Evolutionary conservation across 2,888 invertebrate species (phyloP).

Genomic region (Lycia hirtaria): DNA sequence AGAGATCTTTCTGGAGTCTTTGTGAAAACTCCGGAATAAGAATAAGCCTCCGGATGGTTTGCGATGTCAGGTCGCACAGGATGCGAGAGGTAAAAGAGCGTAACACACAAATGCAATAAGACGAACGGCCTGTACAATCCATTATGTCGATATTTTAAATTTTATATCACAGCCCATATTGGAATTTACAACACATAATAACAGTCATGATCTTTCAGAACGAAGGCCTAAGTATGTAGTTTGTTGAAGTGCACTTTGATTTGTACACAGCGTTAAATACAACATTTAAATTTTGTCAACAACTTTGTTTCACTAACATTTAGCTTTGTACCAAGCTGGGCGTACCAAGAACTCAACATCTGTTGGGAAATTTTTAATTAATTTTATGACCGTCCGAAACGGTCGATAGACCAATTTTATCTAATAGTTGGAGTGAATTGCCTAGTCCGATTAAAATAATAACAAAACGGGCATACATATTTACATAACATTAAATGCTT

Average conservation of each 20-base stretch:
- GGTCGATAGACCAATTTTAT: conserved; percentile 24
- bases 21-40: not conserved
- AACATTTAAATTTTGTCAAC: conserved; percentile 77
- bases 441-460: conserved; percentile 32
- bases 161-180: conserved; percentile 92
- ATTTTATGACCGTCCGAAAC: conserved; percentile 9
- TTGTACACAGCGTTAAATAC: conserved; percentile 84
- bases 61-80: conserved; percentile 36
- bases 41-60: not conserved
- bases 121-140: conserved; percentile 89
- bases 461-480: conserved; percentile 39
- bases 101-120: conserved; percentile 71
- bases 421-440: conserved; percentile 33
- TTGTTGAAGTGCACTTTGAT: conserved; percentile 83
- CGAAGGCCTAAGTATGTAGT: conserved; percentile 77
- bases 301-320: conserved; percentile 73
- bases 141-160: conserved; percentile 86
- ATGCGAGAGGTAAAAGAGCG: conserved; percentile 59
- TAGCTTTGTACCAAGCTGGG: conserved; percentile 63
- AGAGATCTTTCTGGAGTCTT: not conserved
- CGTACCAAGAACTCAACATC: conserved; percentile 41
- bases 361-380: conserved; percentile 11
- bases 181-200: conserved; percentile 88
- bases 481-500: conserved; percentile 46
- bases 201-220: conserved; percentile 73